Conservation (phyloP, 2,888 invertebrate genomes). For the Xestia c-nigrum region DNA sequence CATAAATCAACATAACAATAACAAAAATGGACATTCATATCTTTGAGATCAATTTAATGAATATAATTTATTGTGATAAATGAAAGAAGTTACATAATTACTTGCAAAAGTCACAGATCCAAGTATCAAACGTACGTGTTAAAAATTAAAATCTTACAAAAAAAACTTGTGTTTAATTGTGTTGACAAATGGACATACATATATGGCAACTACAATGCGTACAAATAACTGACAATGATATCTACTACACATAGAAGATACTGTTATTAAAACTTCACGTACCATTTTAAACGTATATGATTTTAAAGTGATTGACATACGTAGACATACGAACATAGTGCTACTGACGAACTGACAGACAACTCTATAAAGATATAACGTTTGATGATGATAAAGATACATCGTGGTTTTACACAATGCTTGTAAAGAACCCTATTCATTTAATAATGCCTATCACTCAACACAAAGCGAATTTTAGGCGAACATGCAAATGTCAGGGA, state of each 20-base stretch:
- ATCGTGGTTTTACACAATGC: constrained; percentile 5
- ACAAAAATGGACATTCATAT: no score
- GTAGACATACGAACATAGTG: neutral
- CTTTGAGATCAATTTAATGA: no score
- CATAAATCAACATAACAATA: no score
- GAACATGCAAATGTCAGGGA: neutral
- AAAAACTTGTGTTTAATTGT: no score
- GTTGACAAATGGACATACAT: no score
- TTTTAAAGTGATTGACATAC: constrained; percentile 30
- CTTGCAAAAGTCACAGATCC: no score
- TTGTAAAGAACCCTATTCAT: neutral
- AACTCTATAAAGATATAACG: constrained; percentile 3
- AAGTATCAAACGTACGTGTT: no score
- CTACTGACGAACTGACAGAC: constrained; percentile 21
- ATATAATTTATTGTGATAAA: no score
- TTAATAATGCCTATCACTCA: neutral
- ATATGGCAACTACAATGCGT: no score
- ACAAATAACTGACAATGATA: no score
- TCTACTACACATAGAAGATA: neutral
- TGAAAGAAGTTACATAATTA: no score
- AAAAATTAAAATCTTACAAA: no score
- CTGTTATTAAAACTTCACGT: constrained; percentile 6
- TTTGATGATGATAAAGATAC: neutral
- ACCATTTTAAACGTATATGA: neutral
- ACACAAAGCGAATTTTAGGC: neutral